Evolutionary conservation across 2,797 vertebrate species (phyloP).

Genomic region (Taeniopygia guttata): DNA sequence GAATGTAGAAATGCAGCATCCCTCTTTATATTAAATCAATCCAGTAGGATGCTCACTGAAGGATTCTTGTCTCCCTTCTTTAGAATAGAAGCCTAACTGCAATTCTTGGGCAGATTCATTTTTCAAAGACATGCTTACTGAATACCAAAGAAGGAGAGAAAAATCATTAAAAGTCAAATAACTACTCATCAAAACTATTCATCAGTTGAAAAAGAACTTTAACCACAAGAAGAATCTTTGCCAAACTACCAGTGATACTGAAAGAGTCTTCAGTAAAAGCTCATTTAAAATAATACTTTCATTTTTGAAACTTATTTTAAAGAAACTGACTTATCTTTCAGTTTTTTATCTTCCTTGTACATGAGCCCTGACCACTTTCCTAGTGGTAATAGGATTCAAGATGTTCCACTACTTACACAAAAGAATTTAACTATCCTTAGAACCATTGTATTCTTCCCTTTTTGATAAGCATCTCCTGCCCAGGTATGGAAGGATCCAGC

Average conservation of each 20-base stretch:
- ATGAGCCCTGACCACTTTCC: not conserved
- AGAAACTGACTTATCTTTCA: not conserved
- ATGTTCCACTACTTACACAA: not conserved
- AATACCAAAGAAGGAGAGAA: not conserved
- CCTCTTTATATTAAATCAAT: not conserved
- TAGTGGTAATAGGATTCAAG: not conserved
- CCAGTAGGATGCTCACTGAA: not conserved
- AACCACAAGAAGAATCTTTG: not conserved
- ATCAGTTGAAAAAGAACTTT: not conserved
- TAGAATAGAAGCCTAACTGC: not conserved
- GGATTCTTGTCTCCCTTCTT: not conserved
- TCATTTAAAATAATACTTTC: not conserved
- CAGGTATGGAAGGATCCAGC: not conserved
- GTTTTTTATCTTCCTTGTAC: not conserved
- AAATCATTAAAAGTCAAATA: not conserved
- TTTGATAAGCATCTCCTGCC: not conserved
- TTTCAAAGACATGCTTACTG: not conserved
- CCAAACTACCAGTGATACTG: not conserved
- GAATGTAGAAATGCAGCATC: not conserved
- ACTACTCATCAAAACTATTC: not conserved
- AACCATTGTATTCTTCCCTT: not conserved
- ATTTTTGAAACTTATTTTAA: conserved; percentile 3
- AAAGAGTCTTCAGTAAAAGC: not conserved
- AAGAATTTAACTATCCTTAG: not conserved
- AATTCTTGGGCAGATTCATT: not conserved